Base-by-base conservation (phyloP, 2,797 vertebrate species). In the Microctenopoma lineatum region DNA sequence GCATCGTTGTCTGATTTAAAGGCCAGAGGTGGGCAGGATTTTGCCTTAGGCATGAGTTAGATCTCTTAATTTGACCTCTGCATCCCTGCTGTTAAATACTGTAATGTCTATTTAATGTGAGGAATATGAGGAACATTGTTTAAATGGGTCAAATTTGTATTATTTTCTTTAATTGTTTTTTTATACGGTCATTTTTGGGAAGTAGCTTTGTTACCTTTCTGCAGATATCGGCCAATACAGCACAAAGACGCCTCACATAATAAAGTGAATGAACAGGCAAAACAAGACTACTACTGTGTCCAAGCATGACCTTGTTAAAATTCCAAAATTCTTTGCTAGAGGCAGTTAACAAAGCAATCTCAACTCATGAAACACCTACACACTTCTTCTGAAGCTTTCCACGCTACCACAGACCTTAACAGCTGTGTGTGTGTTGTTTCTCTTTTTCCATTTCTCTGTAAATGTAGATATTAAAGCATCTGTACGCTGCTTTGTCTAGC, bases 301-400 rank as follows among this genome's bases (percentile, higher is more conserved):
- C 38, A 67, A 59, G 50, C 9, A 51, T 3, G 36, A 65, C 52
- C 48, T 41, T 66, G 39, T 68, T 58, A 9, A 46, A 62, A 72
- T 51, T 18, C 21, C 21, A 48, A 38, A 74, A 52, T 54, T 45
- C 44, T n/a, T 41, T 63, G 4, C 18, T 39, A 74, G 29, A 47
- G 53, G 46, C 39, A 5, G 59, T 34, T 68, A 0, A 44, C 36
- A 70, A 60, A 71, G 34, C 46, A 70, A 47, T 55, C 54, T 21
- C 29, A 51, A 52, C 47, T 79, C 32, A 42, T 42, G 26, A 18
- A 55, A 46, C 51, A 18, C 44, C 41, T 58, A 11, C 39, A 59
- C 1, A 0, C 39, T 50, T 59, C 39, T 42, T 50, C 21, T 32
- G 34, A 64, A 57, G 61, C 41, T 21, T 41, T 39, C 41, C 10